phyloP scores from a whole-genome alignment of 2,113 vertebrate species.

The Gallinago jamesoni region DNA sequence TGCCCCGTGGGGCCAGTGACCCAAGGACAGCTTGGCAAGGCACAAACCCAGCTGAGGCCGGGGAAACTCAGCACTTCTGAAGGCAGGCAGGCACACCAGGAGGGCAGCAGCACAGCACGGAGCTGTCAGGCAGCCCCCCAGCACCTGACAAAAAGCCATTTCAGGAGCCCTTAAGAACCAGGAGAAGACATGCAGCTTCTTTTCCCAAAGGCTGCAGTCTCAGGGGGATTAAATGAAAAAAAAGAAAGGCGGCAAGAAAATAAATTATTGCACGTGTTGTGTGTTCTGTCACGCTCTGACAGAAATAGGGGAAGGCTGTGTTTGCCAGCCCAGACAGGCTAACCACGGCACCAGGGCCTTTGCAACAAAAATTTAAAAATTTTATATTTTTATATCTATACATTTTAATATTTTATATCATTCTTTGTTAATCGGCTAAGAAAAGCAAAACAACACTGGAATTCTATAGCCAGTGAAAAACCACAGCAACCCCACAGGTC shows the following conservation, averaged over 20 bases:
- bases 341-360: not conserved
- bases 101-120: not conserved
- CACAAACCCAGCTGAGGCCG: not conserved
- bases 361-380: not conserved
- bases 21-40: not conserved
- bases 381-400: too few relatives aligned
- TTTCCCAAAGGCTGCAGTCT: not conserved
- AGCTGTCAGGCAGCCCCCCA: not conserved
- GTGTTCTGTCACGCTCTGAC: fast-evolving
- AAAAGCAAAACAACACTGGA: not conserved
- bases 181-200: not conserved
- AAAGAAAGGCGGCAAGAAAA: not conserved
- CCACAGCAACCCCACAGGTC: not conserved
- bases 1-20: not conserved
- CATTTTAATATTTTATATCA: not conserved
- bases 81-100: not conserved
- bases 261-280: not conserved
- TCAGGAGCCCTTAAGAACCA: not conserved
- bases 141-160: not conserved
- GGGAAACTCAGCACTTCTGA: not conserved
- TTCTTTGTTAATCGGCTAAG: not conserved
- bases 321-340: not conserved
- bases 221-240: not conserved
- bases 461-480: not conserved
- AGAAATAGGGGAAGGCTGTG: not conserved